A percentile compares a stretch with the other conserved stretches of the same genome.
Conservation (phyloP, 2,113 vertebrate species). For the Rhea americana region DNA sequence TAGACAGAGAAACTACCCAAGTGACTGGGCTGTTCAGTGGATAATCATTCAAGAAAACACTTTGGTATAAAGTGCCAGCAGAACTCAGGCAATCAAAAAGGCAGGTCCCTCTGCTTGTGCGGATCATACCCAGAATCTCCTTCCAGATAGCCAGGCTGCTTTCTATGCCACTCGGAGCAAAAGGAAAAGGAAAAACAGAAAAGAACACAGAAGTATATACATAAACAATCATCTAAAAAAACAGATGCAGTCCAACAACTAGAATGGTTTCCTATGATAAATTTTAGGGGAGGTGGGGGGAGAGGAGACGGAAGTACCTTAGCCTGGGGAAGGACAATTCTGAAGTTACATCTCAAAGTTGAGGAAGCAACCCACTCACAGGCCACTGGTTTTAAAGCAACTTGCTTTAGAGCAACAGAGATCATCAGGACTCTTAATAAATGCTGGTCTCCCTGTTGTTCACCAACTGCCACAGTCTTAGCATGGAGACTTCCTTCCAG, state of each 20-base stretch:
- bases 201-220: not conserved
- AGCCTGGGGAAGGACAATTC: not conserved
- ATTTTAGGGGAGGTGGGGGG: not conserved
- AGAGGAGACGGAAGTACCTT: not conserved
- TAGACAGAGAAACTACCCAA: not conserved
- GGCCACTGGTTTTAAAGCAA: not conserved
- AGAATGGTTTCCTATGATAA: not conserved
- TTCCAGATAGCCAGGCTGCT: not conserved
- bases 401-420: not conserved
- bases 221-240: not conserved
- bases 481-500: not conserved
- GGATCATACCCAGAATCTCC: not conserved
- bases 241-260: not conserved
- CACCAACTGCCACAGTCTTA: not conserved
- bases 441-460: not conserved
- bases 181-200: not conserved
- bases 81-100: not conserved
- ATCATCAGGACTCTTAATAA: conserved; percentile 12
- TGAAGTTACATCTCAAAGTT: not conserved
- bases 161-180: not conserved
- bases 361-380: not conserved
- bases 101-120: not conserved
- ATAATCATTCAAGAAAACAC: not conserved
- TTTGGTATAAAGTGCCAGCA: not conserved
- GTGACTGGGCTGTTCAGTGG: not conserved